These are phyloP conservation scores for Mechanitis messenoides DNA, from an alignment of 2,888 invertebrate genomes.

Conservation along the genomic window DNA sequence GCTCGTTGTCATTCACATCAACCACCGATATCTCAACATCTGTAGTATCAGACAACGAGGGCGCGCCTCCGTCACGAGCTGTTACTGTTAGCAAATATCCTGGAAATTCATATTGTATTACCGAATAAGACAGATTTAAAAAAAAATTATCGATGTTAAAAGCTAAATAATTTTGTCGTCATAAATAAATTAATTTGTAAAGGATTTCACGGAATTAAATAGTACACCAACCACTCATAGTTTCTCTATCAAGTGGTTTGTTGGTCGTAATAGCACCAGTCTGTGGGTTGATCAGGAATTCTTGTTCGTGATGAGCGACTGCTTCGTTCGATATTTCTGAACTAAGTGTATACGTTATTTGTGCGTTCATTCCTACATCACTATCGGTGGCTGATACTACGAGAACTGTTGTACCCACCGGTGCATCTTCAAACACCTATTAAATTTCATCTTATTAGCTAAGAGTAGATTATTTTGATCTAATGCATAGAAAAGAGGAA, in stretches of 20 bases:
- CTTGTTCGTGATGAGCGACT: constrained; percentile 78
- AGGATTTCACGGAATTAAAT: too few relatives aligned
- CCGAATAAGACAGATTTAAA: neutral
- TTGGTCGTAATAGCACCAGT: constrained; percentile 96
- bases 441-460: constrained; percentile 17
- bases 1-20: constrained; percentile 97
- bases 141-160: too few relatives aligned
- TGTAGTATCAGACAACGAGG: constrained; percentile 93
- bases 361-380: constrained; percentile 96
- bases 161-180: too few relatives aligned
- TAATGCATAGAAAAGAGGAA: too few relatives aligned
- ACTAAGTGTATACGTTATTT: constrained; percentile 86
- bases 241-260: constrained; percentile 90
- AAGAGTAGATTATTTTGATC: too few relatives aligned
- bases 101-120: constrained; percentile 33
- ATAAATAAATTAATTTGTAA: too few relatives aligned
- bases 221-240: constrained; percentile 71
- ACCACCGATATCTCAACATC: constrained; percentile 96
- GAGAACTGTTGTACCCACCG: constrained; percentile 92
- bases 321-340: constrained; percentile 79
- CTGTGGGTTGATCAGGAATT: constrained; percentile 92
- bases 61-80: constrained; percentile 94
- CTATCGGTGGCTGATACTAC: constrained; percentile 95
- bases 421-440: constrained; percentile 92
- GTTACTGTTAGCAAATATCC: constrained; percentile 93